Conservation (phyloP, 64 coral and sea anemone species). For the Dendrophyllia cribrosa region DNA sequence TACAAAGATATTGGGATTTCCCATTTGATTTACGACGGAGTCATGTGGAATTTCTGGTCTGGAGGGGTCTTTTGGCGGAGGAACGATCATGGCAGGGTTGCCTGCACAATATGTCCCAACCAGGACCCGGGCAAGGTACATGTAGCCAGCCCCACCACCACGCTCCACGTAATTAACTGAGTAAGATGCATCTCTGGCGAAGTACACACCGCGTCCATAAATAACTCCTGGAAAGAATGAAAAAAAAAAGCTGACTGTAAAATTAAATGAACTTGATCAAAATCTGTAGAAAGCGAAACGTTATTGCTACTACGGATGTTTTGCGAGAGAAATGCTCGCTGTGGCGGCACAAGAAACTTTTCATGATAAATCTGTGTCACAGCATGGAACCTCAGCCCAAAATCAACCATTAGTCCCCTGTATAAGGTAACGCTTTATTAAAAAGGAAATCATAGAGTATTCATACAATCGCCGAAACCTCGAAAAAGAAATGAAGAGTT, state of each 20-base stretch:
- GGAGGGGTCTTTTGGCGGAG: not conserved
- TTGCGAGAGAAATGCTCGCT: too few species aligned
- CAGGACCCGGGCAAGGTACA: constrained; percentile 48
- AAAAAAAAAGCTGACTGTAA: not conserved
- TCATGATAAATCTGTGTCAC: too few species aligned
- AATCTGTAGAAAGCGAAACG: too few species aligned
- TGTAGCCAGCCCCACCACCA: not conserved
- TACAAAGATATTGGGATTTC: constrained; percentile 7
- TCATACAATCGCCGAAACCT: too few species aligned
- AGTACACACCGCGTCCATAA: constrained; percentile 54
- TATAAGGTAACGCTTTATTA: too few species aligned
- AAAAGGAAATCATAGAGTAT: too few species aligned
- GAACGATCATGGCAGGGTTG: not conserved
- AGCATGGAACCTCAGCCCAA: too few species aligned
- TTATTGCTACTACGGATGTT: too few species aligned
- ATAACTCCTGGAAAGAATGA: not conserved
- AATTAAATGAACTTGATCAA: too few species aligned
- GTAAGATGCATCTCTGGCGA: constrained; percentile 44
- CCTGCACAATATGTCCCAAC: not conserved
- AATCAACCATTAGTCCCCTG: too few species aligned
- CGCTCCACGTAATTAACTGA: not conserved
- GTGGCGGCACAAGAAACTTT: too few species aligned
- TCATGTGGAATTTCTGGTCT: constrained; percentile 8
- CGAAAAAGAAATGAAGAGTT: too few species aligned
- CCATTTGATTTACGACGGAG: not conserved